Percentiles rank a stretch among this genome's conserved stretches.
These are phyloP conservation scores for Urophycis tenuis DNA, from an alignment of 2,797 vertebrate genomes.

Conservation along the genomic window DNA sequence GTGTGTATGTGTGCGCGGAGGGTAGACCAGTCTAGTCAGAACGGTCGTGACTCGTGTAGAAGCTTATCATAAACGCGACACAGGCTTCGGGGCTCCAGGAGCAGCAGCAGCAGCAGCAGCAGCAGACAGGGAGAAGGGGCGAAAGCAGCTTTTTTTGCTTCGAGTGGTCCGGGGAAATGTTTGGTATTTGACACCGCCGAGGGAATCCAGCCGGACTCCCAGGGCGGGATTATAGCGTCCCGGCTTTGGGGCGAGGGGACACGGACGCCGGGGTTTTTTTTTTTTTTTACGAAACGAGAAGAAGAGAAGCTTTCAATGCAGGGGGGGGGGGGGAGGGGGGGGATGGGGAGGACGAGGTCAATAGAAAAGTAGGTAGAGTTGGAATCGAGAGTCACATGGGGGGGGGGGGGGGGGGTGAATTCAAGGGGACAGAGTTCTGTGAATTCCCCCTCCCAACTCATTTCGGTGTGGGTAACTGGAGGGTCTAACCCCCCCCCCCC, in stretches of 20 bases:
- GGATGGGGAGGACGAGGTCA: background rate
- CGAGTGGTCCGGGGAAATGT: background rate
- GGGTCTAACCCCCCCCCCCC: slow-evolving; percentile 51
- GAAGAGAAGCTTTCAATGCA: background rate
- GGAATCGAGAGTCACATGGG: slow-evolving; percentile 41
- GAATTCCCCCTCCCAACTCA: slow-evolving; percentile 55
- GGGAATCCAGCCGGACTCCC: no score
- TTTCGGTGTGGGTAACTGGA: slow-evolving; percentile 47
- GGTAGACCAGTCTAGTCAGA: background rate
- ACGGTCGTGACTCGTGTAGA: background rate
- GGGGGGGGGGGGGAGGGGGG: no score
- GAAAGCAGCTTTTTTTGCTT: background rate
- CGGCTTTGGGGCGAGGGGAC: no score
- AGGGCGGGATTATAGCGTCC: no score
- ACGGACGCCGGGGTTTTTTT: no score
- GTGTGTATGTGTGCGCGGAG: no score
- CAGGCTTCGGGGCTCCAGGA: no score
- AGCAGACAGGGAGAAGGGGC: no score
- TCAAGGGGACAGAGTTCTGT: slow-evolving; percentile 26
- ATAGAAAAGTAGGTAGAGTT: background rate
- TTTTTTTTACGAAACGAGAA: background rate
- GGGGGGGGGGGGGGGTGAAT: no score
- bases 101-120: no score
- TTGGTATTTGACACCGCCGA: background rate
- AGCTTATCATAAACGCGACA: background rate